Conservation (phyloP, 2,888 invertebrate genomes). For the Drepana falcataria region DNA sequence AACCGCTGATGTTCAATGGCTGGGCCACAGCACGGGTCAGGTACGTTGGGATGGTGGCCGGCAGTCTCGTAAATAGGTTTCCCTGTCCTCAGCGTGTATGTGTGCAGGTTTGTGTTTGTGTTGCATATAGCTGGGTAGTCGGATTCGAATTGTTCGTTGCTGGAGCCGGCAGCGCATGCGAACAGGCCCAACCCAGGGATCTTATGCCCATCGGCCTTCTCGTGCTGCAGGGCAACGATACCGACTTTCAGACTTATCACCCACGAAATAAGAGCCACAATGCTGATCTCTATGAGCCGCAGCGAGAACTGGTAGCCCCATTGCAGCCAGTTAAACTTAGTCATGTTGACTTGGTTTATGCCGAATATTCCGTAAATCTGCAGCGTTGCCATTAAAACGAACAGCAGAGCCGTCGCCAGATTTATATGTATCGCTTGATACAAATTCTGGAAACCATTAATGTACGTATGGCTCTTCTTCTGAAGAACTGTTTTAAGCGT, state of each 20-base stretch:
- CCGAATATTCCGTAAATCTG: conserved; percentile 87
- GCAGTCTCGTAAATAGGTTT: conserved; percentile 86
- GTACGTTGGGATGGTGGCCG: conserved; percentile 60
- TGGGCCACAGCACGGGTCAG: conserved; percentile 66
- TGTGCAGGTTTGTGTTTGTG: conserved; percentile 90
- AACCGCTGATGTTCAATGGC: conserved; percentile 67
- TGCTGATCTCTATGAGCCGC: conserved; percentile 90
- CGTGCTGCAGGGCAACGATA: conserved; percentile 81
- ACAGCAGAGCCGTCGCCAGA: conserved; percentile 90
- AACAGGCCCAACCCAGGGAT: conserved; percentile 88
- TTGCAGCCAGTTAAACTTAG: conserved; percentile 90
- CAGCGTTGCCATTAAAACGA: conserved; percentile 88
- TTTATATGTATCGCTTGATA: conserved; percentile 94
- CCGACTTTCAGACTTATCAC: conserved; percentile 87
- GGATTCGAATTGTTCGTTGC: conserved; percentile 89
- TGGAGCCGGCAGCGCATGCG: conserved; percentile 90
- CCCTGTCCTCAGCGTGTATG: conserved; percentile 87
- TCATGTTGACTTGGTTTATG: conserved; percentile 76
- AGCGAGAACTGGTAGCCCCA: conserved; percentile 95
- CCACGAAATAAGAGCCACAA: conserved; percentile 91
- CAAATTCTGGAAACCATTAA: conserved; percentile 88
- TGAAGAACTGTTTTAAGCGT: conserved; percentile 86
- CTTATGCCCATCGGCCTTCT: conserved; percentile 82
- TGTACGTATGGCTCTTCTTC: conserved; percentile 88
- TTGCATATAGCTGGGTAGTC: conserved; percentile 92